phyloP scores from a whole-genome alignment of 2,113 vertebrate species.

The Megalops atlanticus region DNA sequence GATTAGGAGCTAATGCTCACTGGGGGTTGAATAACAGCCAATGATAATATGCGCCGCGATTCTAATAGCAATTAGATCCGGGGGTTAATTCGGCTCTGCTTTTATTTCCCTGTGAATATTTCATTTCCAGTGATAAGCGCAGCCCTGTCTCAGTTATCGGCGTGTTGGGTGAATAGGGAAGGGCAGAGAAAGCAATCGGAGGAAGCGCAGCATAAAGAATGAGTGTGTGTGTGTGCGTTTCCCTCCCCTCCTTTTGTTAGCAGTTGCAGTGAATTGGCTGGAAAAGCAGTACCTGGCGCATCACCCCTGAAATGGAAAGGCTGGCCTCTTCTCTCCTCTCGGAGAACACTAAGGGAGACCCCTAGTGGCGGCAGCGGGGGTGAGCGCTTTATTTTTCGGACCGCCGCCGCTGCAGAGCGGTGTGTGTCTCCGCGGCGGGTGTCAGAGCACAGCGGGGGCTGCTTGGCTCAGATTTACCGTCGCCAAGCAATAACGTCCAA shows the following conservation, averaged over 20 bases:
- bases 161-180: neutral
- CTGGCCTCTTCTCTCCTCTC: neutral
- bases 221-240: constrained; percentile 15
- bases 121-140: neutral
- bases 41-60: constrained; percentile 51
- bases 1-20: constrained; percentile 30
- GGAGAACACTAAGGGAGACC: constrained; percentile 44
- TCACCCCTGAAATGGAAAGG: constrained; percentile 10
- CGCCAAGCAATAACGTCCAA: neutral
- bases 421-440: too few species aligned
- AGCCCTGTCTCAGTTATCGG: constrained; percentile 7
- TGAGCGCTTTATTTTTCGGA: neutral
- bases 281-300: neutral
- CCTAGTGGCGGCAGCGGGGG: constrained; percentile 42
- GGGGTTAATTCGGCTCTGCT: constrained; percentile 17
- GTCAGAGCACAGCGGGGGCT: neutral
- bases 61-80: constrained; percentile 4
- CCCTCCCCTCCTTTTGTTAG: constrained; percentile 18
- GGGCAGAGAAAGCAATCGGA: neutral
- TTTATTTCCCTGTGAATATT: constrained; percentile 23
- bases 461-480: neutral
- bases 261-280: constrained; percentile 16
- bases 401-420: neutral
- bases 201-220: neutral
- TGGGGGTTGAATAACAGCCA: constrained; percentile 40